phyloP scores from a whole-genome alignment of 2,888 invertebrate species.

The Drosophila paramelanica region DNA sequence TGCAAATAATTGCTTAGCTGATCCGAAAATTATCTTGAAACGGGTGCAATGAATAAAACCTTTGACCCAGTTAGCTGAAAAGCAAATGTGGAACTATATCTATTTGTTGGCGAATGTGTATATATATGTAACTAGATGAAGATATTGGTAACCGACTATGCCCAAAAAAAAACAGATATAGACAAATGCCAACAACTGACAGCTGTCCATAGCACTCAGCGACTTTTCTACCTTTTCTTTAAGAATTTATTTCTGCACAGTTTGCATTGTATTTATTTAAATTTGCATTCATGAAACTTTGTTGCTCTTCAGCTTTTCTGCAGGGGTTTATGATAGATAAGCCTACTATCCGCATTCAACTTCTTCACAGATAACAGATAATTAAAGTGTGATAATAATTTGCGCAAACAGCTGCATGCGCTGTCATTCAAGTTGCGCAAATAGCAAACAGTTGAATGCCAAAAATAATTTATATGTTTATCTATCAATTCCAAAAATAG shows the following conservation, averaged over 20 bases:
- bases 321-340: not conserved
- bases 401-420: constrained; percentile 40
- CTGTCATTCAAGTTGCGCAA: constrained; percentile 45
- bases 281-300: not conserved
- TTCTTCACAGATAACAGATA: constrained; percentile 44
- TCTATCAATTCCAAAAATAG: not conserved
- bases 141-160: not conserved
- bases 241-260: not conserved
- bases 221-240: too few species aligned
- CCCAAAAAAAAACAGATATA: not conserved
- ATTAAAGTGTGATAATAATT: constrained; percentile 52
- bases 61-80: constrained; percentile 40
- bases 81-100: not conserved
- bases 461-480: constrained; percentile 28
- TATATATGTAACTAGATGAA: too few species aligned
- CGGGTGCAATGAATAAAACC: constrained; percentile 45
- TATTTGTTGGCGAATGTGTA: not conserved
- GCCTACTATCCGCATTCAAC: not conserved
- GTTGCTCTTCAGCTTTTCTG: not conserved
- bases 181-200: constrained; percentile 1
- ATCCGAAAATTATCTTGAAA: constrained; percentile 54
- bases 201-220: not conserved
- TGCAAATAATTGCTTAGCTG: constrained; percentile 61
- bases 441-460: constrained; percentile 34
- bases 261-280: not conserved